Conservation (phyloP, 2,888 invertebrate species). For the Cheilosia vulpina region DNA sequence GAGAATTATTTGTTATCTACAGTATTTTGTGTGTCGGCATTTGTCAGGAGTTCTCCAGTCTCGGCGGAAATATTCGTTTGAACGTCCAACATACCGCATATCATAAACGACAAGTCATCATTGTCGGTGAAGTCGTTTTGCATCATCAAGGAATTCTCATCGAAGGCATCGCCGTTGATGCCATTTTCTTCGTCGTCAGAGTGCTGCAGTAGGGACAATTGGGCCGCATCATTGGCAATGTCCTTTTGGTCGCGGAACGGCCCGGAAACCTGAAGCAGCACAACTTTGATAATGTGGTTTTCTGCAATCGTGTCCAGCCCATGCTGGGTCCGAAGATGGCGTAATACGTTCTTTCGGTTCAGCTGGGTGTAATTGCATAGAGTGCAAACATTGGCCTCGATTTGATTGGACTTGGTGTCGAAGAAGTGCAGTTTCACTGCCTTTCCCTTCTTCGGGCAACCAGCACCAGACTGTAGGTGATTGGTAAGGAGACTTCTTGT, state of each 20-base stretch:
- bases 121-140: conserved; percentile 64
- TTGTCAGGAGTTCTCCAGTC: conserved; percentile 18
- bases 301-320: conserved; percentile 66
- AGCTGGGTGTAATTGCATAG: conserved; percentile 90
- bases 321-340: conserved; percentile 84
- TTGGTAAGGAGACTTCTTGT: conserved; percentile 77
- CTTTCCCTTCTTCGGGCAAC: conserved; percentile 71
- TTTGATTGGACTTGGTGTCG: conserved; percentile 75
- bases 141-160: conserved; percentile 56
- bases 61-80: conserved; percentile 56
- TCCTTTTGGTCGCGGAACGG: conserved; percentile 42
- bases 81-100: conserved; percentile 79
- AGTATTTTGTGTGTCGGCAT: conserved; percentile 32
- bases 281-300: conserved; percentile 76
- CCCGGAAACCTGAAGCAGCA: conserved; percentile 73
- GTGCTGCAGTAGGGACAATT: conserved; percentile 52
- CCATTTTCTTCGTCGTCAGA: conserved; percentile 46
- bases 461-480: conserved; percentile 69
- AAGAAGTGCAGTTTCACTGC: conserved; percentile 72
- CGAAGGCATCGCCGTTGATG: conserved; percentile 5
- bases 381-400: conserved; percentile 87
- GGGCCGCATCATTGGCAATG: conserved; percentile 30
- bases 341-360: conserved; percentile 85
- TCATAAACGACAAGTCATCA: conserved; percentile 79
- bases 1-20: conserved; percentile 63